Evolutionary conservation across 2,113 vertebrate species (phyloP).

Genomic region (Poeciliopsis retropinna): DNA sequence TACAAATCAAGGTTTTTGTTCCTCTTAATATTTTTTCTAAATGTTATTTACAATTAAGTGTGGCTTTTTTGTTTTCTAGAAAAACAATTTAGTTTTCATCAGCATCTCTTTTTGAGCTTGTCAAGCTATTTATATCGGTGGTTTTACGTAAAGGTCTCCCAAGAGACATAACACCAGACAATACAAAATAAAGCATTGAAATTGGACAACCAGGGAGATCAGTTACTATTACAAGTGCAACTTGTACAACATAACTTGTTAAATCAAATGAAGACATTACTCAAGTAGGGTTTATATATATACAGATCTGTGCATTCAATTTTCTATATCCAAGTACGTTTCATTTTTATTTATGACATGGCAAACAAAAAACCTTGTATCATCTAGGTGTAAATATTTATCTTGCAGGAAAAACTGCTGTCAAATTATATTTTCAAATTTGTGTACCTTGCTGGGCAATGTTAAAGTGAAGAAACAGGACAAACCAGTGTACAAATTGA

Average conservation of each 20-base stretch:
- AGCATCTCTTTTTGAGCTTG: constrained; percentile 4
- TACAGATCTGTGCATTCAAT: background rate
- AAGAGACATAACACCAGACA: background rate
- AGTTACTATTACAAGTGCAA: background rate
- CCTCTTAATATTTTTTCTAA: background rate
- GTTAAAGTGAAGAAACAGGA: background rate
- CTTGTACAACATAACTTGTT: background rate
- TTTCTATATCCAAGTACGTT: too few relatives aligned
- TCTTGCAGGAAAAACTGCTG: background rate
- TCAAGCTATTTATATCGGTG: constrained; percentile 1
- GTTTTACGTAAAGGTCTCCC: background rate
- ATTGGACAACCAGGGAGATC: background rate
- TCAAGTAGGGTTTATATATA: too few relatives aligned
- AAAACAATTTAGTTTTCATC: background rate
- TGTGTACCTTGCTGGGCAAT: background rate
- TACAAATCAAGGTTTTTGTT: constrained; percentile 5
- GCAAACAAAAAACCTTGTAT: too few relatives aligned
- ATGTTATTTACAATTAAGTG: background rate
- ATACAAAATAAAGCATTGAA: background rate
- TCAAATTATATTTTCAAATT: background rate
- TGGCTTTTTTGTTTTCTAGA: constrained; percentile 6
- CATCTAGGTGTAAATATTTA: too few relatives aligned
- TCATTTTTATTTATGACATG: too few relatives aligned
- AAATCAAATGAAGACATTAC: background rate
- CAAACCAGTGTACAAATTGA: background rate